Evolutionary conservation across 2,113 vertebrate genomes (phyloP), one percentile per base, ranked within the genome.

Genomic region (Ranitomeya imitator): DNA sequence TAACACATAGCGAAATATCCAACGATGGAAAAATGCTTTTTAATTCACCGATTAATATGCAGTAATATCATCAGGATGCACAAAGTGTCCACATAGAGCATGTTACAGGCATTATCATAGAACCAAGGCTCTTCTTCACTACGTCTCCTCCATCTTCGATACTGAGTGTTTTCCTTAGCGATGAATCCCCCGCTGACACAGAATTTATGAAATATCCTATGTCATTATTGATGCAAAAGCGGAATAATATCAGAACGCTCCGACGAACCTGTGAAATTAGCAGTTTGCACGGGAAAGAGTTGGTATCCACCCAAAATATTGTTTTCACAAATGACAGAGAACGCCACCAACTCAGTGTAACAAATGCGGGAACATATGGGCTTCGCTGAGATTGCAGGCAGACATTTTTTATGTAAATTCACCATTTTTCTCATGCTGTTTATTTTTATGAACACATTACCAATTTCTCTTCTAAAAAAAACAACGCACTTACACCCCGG

Each of bases 261-360:
- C 73, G 73, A 21, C 45, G 52, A 52, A 76, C 73, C 73, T 76
- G 73, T 76, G 73, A 76, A 76, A 76, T 76, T 76, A 76, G 73
- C 73, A 76, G 73, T 51, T 45, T 76, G 6, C 73, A 6, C 11
- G 73, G 37, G 37, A 19, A 76, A 45, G 37, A 52, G 37, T 21
- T 76, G 73, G 73, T 76, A 76, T 21, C 73, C 73, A 76, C 45
- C 73, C 73, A 76, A 76, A 76, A 76, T 76, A 76, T 76, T 76
- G 73, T 76, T 76, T 76, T 76, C 73, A 51, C 73, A 76, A 76
- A 76, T 76, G 73, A 76, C 73, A 76, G 37, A 52, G 73, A 76
- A 76, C 5, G 73, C 45, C 73, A 76, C 73, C 73, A 31, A 52
- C 73, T 21, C 73, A 51, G 73, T 76, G 73, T 76, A 76, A 76